These are phyloP conservation scores for Eumerus sabulonum DNA, from an alignment of 2,888 invertebrate species.

Conservation along the genomic window DNA sequence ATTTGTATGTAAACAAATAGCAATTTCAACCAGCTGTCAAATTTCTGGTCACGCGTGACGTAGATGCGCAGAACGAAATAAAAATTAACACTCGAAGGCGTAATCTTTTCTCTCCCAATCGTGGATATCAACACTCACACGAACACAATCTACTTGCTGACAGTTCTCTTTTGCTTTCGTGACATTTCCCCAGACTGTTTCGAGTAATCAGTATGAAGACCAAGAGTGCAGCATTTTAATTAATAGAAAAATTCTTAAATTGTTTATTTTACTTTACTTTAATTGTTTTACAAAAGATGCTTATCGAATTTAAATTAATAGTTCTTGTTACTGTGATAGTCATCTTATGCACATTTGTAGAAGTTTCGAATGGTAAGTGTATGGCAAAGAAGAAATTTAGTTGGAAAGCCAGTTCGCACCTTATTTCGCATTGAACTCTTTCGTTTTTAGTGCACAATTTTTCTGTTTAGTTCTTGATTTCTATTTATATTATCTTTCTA, in stretches of 20 bases:
- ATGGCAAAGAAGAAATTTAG: constrained; percentile 11
- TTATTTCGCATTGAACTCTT: constrained; percentile 70
- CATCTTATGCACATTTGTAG: constrained; percentile 63
- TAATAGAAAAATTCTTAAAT: constrained; percentile 26
- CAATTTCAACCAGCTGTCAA: too few species aligned
- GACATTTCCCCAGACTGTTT: too few species aligned
- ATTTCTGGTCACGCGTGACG: too few species aligned
- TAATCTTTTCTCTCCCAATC: too few species aligned
- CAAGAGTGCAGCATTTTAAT: constrained; percentile 38
- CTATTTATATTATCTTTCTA: too few species aligned
- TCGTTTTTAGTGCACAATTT: constrained; percentile 59
- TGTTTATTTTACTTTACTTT: constrained; percentile 3
- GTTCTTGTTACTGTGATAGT: constrained; percentile 70
- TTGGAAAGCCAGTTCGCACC: constrained; percentile 30
- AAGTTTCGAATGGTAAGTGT: constrained; percentile 71
- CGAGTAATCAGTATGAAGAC: constrained; percentile 23
- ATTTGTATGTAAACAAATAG: too few species aligned
- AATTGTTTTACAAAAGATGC: constrained; percentile 29
- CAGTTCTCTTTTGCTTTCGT: too few species aligned
- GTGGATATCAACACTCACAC: too few species aligned
- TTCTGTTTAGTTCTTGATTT: too few species aligned
- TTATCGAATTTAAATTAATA: constrained; percentile 50
- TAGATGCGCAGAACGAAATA: too few species aligned
- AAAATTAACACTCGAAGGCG: too few species aligned
- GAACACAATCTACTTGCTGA: too few species aligned